Conservation (phyloP, 2,797 vertebrate species). For the Tolypeutes matacus region DNA sequence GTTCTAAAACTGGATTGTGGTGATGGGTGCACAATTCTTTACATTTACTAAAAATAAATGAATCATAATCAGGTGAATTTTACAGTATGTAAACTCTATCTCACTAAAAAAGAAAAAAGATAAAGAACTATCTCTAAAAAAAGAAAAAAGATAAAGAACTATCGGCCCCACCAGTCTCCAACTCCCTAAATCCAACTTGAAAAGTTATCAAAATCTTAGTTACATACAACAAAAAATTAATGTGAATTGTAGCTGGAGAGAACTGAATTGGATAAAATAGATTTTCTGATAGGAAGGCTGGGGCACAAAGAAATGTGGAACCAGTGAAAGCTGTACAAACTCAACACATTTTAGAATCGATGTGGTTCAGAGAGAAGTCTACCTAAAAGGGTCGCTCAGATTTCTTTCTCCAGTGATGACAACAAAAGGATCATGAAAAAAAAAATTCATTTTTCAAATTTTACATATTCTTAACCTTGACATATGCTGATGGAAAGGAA, state of each 20-base stretch:
- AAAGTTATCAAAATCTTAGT: neutral
- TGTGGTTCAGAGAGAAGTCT: neutral
- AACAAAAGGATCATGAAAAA: neutral
- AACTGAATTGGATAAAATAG: neutral
- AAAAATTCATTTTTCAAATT: neutral
- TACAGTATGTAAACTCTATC: neutral
- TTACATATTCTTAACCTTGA: neutral
- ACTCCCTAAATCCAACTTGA: conserved; percentile 4
- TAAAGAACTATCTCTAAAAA: neutral
- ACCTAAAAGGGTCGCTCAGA: neutral
- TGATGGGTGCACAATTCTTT: neutral
- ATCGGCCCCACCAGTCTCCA: neutral
- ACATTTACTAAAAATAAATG: neutral
- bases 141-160: neutral
- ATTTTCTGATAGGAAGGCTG: neutral
- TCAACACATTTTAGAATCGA: conserved; percentile 22
- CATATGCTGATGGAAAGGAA: neutral
- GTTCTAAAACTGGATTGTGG: neutral
- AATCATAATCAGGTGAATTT: neutral
- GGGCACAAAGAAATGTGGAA: neutral
- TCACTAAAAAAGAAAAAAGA: neutral
- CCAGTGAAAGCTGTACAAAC: conserved; percentile 25
- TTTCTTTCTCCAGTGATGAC: neutral
- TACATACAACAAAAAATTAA: neutral
- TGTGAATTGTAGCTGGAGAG: conserved; percentile 2